These are phyloP conservation scores for Dolichallabes microphthalmus DNA, from an alignment of 2,113 vertebrate genomes.

Conservation along the genomic window DNA sequence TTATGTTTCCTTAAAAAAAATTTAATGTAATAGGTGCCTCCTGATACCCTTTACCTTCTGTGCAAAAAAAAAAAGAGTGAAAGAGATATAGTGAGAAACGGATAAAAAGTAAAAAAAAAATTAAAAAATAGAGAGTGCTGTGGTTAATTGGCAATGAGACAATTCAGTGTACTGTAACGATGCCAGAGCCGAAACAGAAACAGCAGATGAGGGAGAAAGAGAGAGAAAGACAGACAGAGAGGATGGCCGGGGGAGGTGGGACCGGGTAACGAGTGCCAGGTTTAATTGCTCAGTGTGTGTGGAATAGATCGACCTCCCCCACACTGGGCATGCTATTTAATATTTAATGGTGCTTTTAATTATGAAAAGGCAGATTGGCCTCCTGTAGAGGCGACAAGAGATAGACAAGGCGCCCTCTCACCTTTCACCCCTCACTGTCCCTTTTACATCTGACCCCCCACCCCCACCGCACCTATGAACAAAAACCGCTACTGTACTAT, in stretches of 20 bases:
- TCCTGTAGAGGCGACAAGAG: not conserved
- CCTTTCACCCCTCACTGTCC: not conserved
- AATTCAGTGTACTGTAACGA: not conserved
- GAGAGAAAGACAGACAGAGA: not conserved
- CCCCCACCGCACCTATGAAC: no score
- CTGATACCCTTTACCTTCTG: not conserved
- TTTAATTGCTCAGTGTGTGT: conserved; percentile 18
- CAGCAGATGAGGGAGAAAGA: not conserved
- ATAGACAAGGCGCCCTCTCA: not conserved
- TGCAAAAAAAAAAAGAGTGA: not conserved
- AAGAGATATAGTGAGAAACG: not conserved
- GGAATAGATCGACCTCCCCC: not conserved
- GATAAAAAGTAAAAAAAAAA: not conserved
- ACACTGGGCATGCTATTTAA: not conserved
- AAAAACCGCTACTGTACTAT: no score
- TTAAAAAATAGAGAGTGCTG: not conserved
- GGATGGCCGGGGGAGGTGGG: not conserved
- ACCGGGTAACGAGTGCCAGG: not conserved
- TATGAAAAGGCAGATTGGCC: not conserved
- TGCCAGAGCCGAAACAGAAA: not conserved
- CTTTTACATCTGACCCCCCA: not conserved
- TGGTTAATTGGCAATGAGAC: not conserved
- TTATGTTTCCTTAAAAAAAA: not conserved
- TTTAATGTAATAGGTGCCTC: not conserved
- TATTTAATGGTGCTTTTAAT: conserved; percentile 19